These are phyloP conservation scores for Gymnocephalus cernua DNA, from an alignment of 2,113 vertebrate genomes.

Conservation along the genomic window DNA sequence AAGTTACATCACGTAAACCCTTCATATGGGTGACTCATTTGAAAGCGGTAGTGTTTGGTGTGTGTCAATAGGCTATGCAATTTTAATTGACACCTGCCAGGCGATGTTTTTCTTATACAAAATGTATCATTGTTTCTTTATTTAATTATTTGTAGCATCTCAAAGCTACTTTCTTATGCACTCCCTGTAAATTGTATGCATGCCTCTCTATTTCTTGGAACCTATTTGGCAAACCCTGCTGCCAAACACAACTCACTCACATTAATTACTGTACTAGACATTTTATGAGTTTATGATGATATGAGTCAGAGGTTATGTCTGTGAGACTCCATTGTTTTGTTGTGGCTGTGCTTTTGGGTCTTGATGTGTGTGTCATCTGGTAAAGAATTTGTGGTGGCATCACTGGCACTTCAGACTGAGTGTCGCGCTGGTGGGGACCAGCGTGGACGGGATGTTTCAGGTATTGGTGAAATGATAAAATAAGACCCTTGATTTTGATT, in stretches of 20 bases:
- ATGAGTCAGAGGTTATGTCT: conserved; percentile 56
- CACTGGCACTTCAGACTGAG: not conserved
- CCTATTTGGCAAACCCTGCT: too few species aligned
- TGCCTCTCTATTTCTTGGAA: not conserved
- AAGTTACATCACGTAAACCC: not conserved
- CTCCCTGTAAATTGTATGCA: not conserved
- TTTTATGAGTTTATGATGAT: conserved; percentile 37
- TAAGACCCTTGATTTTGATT: not conserved
- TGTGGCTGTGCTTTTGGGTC: conserved; percentile 39
- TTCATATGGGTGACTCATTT: not conserved
- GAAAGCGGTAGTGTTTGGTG: not conserved
- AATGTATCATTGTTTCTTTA: too few species aligned
- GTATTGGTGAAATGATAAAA: not conserved
- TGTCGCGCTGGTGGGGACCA: not conserved
- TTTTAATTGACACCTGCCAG: not conserved
- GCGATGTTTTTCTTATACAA: not conserved
- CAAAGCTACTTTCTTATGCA: not conserved
- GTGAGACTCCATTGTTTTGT: conserved; percentile 27
- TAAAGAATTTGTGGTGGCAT: not conserved
- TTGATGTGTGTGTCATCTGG: conserved; percentile 7
- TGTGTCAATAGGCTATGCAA: not conserved
- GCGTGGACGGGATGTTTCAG: not conserved
- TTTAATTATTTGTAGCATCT: not conserved
- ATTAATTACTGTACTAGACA: conserved; percentile 3
- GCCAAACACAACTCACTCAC: conserved; percentile 5